These are phyloP conservation scores for Florisuga fusca DNA, from an alignment of 2,797 vertebrate genomes.

Conservation along the genomic window DNA sequence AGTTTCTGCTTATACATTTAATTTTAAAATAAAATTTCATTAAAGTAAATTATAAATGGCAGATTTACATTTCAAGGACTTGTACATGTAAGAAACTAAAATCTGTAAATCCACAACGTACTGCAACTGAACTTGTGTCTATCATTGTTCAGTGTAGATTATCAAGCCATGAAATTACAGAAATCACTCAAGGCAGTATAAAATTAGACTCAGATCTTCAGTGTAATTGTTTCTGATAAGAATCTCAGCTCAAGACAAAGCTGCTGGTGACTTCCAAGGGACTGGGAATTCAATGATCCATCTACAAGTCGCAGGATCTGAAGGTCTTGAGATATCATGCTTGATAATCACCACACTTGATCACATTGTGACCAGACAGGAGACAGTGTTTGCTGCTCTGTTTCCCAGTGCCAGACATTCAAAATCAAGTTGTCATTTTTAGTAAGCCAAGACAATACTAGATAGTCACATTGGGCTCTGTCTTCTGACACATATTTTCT, in stretches of 20 bases:
- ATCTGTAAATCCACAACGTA: not conserved
- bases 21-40: not conserved
- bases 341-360: not conserved
- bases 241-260: not conserved
- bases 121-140: not conserved
- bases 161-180: not conserved
- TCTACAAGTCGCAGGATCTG: not conserved
- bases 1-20: not conserved
- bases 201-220: not conserved
- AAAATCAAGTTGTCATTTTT: not conserved
- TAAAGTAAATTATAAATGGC: not conserved
- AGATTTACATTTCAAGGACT: not conserved
- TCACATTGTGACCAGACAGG: not conserved
- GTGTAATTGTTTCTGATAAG: not conserved
- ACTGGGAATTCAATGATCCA: not conserved
- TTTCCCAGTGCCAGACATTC: not conserved
- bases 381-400: not conserved
- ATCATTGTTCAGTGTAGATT: not conserved
- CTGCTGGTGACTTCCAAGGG: not conserved
- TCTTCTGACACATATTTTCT: not conserved
- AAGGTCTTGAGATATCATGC: not conserved
- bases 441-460: not conserved
- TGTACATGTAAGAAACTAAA: not conserved
- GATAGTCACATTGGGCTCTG: not conserved
- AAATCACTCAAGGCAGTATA: not conserved